These are phyloP conservation scores for Zosterops japonicus DNA, from an alignment of 2,113 vertebrate genomes.

Conservation along the genomic window DNA sequence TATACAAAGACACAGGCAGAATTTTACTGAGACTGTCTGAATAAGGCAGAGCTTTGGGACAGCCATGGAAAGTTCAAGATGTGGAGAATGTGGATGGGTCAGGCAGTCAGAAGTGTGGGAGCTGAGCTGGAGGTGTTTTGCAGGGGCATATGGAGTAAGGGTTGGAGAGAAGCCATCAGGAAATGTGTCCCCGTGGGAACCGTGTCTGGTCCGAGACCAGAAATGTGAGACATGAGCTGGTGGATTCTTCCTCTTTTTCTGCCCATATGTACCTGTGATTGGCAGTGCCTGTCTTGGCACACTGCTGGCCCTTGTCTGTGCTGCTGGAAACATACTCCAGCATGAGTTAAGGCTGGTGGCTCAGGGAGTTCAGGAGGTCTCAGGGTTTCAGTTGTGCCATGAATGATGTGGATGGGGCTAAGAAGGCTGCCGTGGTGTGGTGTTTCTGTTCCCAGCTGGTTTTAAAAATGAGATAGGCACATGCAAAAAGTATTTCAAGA, in stretches of 20 bases:
- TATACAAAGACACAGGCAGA: not conserved
- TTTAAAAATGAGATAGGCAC: not conserved
- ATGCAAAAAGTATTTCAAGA: not conserved
- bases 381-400: not conserved
- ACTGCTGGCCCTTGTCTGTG: not conserved
- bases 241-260: not conserved
- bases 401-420: not conserved
- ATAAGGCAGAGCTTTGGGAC: not conserved
- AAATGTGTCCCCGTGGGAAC: not conserved
- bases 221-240: not conserved
- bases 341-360: not conserved
- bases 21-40: not conserved
- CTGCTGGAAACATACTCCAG: not conserved
- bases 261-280: accelerated
- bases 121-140: constrained; percentile 12
- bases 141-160: not conserved
- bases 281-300: not conserved
- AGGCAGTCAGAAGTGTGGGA: constrained; percentile 17
- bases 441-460: not conserved
- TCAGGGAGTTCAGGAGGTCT: not conserved
- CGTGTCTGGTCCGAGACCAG: not conserved
- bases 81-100: not conserved
- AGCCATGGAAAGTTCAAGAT: not conserved
- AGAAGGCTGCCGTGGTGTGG: not conserved
- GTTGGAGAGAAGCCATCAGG: constrained; percentile 20